These are phyloP conservation scores for Drosophila suboccidentalis DNA, from an alignment of 2,888 invertebrate species.

Conservation along the genomic window DNA sequence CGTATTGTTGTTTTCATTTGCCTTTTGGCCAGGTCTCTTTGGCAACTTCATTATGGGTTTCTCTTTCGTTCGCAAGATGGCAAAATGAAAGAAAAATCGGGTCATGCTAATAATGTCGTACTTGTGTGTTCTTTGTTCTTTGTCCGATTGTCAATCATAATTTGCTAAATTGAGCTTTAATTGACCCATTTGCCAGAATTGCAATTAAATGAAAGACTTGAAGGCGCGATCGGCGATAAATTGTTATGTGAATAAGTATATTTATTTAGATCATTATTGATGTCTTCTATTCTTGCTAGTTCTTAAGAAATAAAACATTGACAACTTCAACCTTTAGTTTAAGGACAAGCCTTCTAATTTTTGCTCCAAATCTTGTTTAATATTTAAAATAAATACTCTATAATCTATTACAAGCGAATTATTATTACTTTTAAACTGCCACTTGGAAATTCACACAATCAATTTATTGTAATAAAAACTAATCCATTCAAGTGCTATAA, in stretches of 20 bases:
- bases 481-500: conserved; percentile 30
- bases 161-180: conserved; percentile 66
- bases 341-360: background rate
- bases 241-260: background rate
- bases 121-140: conserved; percentile 27
- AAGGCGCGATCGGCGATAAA: background rate
- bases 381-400: background rate
- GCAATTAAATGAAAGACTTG: conserved; percentile 6
- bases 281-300: too few relatives aligned
- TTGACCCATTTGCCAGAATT: conserved; percentile 61
- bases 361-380: background rate
- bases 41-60: conserved; percentile 70
- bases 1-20: conserved; percentile 58
- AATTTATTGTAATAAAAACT: conserved; percentile 2
- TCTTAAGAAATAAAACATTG: background rate
- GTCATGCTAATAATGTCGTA: conserved; percentile 65
- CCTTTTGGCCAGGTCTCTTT: conserved; percentile 48
- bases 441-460: conserved; percentile 27
- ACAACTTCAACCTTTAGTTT: background rate
- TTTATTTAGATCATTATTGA: background rate
- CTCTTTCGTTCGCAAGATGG: conserved; percentile 15
- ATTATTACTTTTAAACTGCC: background rate
- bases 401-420: background rate
- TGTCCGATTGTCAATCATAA: conserved; percentile 66
- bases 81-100: conserved; percentile 45